Base-by-base conservation (phyloP, 2,888 invertebrate genomes). In the Asteroscopus sphinx region DNA sequence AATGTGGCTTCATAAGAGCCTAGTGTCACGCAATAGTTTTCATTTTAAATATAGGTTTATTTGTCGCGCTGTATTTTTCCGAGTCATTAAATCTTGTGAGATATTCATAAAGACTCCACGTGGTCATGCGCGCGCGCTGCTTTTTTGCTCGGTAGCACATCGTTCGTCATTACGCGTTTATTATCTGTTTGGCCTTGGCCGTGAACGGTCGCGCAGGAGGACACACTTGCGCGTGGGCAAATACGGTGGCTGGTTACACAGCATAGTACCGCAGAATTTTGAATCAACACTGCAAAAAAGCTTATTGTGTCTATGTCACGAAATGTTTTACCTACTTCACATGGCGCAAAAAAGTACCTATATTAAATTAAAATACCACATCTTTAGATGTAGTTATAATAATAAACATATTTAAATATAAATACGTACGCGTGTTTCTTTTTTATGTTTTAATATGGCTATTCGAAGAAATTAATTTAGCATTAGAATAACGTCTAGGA, bases 111-210 rank as follows among this genome's bases (percentile, higher is more conserved):
- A 87, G 89, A 82, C 87, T 86, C 86, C 85, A 87, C 91, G 91
- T 91, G 92, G 90, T 76, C 74, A 78, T 74, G 85, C 55, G 62
- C 84, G 83, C 85, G 79, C 81, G 81, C 84, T 82, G 76, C 76
- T 64, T 74, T 88, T 89, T 88, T 87, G 83, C 82, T 80, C 83
- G 81, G 85, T 80, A 86, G 89, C 90, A 90, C 88, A 84, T 89
- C 89, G 87, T 89, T 87, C 87, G 85, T 92, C 90, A 91, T 90
- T 86, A 87, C 88, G 79, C 86, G 86, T 90, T 91, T 89, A 92
- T 92, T 92, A 89, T 91, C 85, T 85, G 78, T 81, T 85, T 89
- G 93, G 89, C 93, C 93, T 94, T 94, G 93, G 89, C 93, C 92
- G 91, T 93, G 94, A 93, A 92, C 92, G 92, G 87, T 86, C 91